These are phyloP conservation scores for Urocyon cinereoargenteus DNA, from an alignment of 2,797 vertebrate genomes.

Conservation along the genomic window DNA sequence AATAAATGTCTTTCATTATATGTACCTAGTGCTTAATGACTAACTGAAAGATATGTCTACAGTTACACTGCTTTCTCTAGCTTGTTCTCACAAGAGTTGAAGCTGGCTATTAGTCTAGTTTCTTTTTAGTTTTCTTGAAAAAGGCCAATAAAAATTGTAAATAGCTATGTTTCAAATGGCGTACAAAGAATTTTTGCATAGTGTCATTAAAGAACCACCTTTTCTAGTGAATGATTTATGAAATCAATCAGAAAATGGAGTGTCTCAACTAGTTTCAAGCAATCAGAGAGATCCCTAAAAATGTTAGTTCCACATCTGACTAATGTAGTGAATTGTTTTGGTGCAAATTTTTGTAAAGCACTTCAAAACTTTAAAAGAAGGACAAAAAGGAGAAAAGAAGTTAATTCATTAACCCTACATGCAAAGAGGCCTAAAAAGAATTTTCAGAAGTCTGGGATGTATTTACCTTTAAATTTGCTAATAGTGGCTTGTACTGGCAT, in stretches of 20 bases:
- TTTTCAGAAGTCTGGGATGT: constrained; percentile 12
- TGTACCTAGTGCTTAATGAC: neutral
- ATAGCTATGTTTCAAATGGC: constrained; percentile 20
- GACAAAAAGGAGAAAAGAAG: constrained; percentile 12
- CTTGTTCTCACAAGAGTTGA: neutral
- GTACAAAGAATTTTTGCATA: neutral
- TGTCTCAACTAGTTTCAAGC: neutral
- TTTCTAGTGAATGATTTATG: neutral
- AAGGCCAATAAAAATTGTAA: constrained; percentile 21
- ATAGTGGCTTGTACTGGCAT: constrained; percentile 41
- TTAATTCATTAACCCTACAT: constrained; percentile 33
- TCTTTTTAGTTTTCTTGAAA: constrained; percentile 19
- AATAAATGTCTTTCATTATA: neutral
- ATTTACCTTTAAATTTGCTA: constrained; percentile 70
- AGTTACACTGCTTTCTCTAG: constrained; percentile 2
- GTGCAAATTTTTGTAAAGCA: constrained; percentile 34
- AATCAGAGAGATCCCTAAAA: neutral
- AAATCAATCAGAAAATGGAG: constrained; percentile 55
- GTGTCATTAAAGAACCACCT: neutral
- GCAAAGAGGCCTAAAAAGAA: constrained; percentile 38
- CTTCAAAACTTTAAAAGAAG: constrained; percentile 51
- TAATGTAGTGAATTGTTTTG: constrained; percentile 18
- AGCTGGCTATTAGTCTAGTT: neutral
- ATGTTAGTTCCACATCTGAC: constrained; percentile 8
- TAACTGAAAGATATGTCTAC: neutral